Percentiles rank a stretch among this genome's conserved stretches.
Evolutionary conservation across 1,140 invertebrate species (phyloP).

Genomic region (Lasaia peninsularis): DNA sequence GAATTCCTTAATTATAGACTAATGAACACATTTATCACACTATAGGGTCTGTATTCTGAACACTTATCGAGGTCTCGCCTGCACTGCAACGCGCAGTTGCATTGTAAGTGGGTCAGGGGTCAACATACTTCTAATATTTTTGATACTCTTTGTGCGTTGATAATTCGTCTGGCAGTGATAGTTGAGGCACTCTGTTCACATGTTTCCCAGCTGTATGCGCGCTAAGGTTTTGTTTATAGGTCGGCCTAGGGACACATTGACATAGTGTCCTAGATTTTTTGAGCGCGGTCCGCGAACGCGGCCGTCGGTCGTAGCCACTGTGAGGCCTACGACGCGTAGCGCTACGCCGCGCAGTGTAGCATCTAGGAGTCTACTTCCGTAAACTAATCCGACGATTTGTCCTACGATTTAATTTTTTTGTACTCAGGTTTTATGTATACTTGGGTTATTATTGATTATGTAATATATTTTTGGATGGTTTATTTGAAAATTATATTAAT

Average conservation of each 20-base stretch:
- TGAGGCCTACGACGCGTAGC: constrained; percentile 63
- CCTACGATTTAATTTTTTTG: constrained; percentile 27
- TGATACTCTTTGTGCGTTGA: constrained; percentile 47
- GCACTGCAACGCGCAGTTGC: constrained; percentile 58
- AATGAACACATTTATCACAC: constrained; percentile 71
- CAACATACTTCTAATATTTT: constrained; percentile 46
- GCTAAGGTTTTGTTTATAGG: constrained; percentile 30
- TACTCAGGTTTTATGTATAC: not conserved
- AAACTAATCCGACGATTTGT: constrained; percentile 42
- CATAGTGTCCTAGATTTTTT: constrained; percentile 56
- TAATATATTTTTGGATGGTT: too few species aligned
- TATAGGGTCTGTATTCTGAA: constrained; percentile 6
- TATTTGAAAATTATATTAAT: too few species aligned
- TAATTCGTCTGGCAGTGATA: constrained; percentile 53
- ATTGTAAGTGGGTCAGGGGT: constrained; percentile 62
- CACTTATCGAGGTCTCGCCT: constrained; percentile 19
- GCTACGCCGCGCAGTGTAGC: constrained; percentile 52
- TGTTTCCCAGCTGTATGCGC: constrained; percentile 19
- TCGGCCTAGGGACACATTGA: constrained; percentile 42
- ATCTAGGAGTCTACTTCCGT: constrained; percentile 45
- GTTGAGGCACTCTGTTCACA: constrained; percentile 41
- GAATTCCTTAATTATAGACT: constrained; percentile 41
- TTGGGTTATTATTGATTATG: too few species aligned
- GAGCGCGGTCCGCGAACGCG: constrained; percentile 44
- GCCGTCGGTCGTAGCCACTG: constrained; percentile 55